Percentiles rank a stretch among this genome's conserved stretches.
phyloP scores from a whole-genome alignment of 2,888 invertebrate genomes.

The Drosophila putrida region DNA sequence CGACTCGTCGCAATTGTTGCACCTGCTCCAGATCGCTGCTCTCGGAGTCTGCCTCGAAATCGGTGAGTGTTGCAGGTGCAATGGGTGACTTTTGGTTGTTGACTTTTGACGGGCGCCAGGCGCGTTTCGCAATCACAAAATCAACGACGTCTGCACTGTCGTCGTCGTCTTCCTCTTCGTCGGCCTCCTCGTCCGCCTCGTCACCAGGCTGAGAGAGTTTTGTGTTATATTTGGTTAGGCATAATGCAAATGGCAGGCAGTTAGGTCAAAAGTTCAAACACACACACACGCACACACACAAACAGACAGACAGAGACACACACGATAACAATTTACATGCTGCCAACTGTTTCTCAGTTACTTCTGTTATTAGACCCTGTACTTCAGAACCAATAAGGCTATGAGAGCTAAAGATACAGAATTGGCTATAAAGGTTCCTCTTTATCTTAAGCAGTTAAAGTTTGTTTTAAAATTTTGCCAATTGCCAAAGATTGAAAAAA shows the following conservation, averaged over 20 bases:
- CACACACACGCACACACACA: slow-evolving; percentile 23
- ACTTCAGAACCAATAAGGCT: background rate
- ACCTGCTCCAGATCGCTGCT: slow-evolving; percentile 86
- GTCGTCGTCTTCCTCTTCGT: slow-evolving; percentile 68
- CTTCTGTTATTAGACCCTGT: no score
- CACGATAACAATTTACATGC: slow-evolving; percentile 35
- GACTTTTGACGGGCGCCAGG: slow-evolving; percentile 69
- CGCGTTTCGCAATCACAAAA: slow-evolving; percentile 68
- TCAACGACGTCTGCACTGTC: slow-evolving; percentile 72
- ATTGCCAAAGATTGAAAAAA: no score
- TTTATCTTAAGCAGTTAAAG: no score
- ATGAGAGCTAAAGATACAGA: no score
- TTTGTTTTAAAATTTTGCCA: background rate
- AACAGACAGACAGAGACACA: slow-evolving; percentile 27
- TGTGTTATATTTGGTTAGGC: slow-evolving; percentile 48
- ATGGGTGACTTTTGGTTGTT: slow-evolving; percentile 41
- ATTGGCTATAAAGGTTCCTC: no score
- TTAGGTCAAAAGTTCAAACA: slow-evolving; percentile 40
- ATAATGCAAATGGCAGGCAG: slow-evolving; percentile 54
- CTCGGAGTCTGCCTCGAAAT: slow-evolving; percentile 88
- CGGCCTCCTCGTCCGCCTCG: slow-evolving; percentile 83
- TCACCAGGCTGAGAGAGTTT: slow-evolving; percentile 75
- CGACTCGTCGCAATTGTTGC: slow-evolving; percentile 62
- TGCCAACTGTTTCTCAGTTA: slow-evolving; percentile 52
- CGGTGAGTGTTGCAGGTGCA: slow-evolving; percentile 82